These are phyloP conservation scores for Bufo bufo DNA, from an alignment of 2,113 vertebrate species.

Conservation along the genomic window DNA sequence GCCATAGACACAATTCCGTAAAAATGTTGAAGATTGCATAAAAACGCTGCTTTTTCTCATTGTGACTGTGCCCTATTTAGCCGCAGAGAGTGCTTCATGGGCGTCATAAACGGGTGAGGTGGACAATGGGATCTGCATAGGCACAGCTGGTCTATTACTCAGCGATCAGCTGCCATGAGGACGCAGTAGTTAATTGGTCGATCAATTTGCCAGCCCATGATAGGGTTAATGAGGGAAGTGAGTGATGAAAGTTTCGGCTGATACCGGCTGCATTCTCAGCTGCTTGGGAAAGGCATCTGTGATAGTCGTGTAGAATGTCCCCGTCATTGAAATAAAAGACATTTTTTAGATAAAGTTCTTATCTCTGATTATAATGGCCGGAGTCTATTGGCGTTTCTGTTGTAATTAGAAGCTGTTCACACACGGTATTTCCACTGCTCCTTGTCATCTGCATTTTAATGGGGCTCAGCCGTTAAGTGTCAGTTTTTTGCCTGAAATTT, in stretches of 20 bases:
- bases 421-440: background rate
- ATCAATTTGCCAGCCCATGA: background rate
- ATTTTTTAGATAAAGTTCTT: conserved; percentile 7
- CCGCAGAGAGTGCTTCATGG: background rate
- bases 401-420: background rate
- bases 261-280: conserved; percentile 45
- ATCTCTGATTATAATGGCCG: background rate
- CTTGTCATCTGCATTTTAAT: background rate
- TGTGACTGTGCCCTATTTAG: background rate
- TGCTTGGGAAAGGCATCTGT: conserved; percentile 12
- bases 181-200: background rate
- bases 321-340: conserved; percentile 22
- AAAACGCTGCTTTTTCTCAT: background rate
- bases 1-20: too few relatives aligned
- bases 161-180: conserved; percentile 20
- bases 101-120: background rate
- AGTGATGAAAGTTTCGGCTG: conserved; percentile 36
- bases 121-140: background rate
- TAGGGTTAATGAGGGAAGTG: conserved; percentile 42
- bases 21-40: too few relatives aligned
- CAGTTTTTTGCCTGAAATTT: too few relatives aligned
- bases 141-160: background rate
- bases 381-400: background rate
- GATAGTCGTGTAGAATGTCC: background rate
- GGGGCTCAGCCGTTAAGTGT: too few relatives aligned